Conservation (phyloP, 2,113 vertebrate species). For the Galbula dea region DNA sequence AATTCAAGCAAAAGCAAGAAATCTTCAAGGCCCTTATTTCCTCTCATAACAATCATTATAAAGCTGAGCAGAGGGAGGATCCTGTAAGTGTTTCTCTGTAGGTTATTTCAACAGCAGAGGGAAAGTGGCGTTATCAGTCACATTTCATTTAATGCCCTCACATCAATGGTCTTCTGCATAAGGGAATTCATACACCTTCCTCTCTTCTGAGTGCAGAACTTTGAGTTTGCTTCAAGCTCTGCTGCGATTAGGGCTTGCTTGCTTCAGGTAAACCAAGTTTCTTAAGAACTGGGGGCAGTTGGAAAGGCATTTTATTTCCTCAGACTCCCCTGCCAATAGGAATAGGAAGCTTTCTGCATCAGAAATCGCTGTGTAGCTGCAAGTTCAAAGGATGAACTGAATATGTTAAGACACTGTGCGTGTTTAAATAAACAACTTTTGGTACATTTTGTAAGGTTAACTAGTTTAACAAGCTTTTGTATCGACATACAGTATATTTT, state of each 20-base stretch:
- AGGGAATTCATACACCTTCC: not conserved
- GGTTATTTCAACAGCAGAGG: not conserved
- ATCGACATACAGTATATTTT: constrained; percentile 53
- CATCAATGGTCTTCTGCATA: not conserved
- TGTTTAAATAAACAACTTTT: constrained; percentile 18
- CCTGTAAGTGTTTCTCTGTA: not conserved
- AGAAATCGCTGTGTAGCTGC: constrained; percentile 1
- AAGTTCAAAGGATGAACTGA: not conserved
- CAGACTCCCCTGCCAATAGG: not conserved
- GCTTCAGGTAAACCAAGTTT: constrained; percentile 1
- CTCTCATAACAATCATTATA: not conserved
- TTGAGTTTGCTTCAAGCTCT: not conserved
- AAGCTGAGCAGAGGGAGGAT: not conserved
- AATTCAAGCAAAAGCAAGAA: not conserved
- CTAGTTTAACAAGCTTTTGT: constrained; percentile 22
- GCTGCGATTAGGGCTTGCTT: not conserved
- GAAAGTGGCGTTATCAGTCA: not conserved
- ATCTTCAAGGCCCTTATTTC: not conserved
- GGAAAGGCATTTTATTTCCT: not conserved
- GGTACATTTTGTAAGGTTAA: constrained; percentile 34
- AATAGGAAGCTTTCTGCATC: constrained; percentile 47
- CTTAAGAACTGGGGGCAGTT: not conserved
- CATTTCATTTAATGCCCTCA: not conserved
- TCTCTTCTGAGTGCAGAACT: not conserved
- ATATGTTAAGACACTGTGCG: not conserved